Conservation (phyloP, 2,797 vertebrate species). For the Peromyscus attwateri region DNA sequence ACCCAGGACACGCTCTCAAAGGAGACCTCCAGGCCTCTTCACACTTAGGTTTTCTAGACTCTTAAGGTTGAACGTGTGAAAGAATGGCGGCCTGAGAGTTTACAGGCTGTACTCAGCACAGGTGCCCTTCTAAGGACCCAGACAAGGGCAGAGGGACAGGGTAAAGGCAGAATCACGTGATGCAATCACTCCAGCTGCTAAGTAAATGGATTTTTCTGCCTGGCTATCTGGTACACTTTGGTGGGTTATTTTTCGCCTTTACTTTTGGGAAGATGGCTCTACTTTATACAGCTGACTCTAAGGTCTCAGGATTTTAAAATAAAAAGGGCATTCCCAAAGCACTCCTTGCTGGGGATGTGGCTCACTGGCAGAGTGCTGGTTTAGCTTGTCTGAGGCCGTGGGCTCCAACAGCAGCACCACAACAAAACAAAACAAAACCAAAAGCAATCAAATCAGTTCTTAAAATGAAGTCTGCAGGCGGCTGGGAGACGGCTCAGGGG, state of each 20-base stretch:
- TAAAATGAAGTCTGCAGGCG: not conserved
- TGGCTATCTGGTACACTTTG: not conserved
- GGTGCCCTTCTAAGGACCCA: not conserved
- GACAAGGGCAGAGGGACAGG: not conserved
- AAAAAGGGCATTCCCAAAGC: slow-evolving; percentile 28
- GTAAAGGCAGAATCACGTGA: not conserved
- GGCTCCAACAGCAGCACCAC: not conserved
- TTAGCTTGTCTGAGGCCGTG: not conserved
- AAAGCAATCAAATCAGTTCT: not conserved
- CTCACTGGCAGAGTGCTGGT: too few species aligned
- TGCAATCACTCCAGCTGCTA: slow-evolving; percentile 34
- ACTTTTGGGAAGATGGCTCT: slow-evolving; percentile 57
- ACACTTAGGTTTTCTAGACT: slow-evolving; percentile 62
- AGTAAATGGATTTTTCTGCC: slow-evolving; percentile 64
- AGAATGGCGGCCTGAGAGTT: slow-evolving; percentile 55
- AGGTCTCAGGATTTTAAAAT: not conserved
- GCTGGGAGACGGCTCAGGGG: not conserved
- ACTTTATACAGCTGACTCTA: slow-evolving; percentile 12
- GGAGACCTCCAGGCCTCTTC: slow-evolving; percentile 10
- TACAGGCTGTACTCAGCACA: not conserved
- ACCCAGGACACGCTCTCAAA: not conserved
- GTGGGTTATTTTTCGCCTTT: slow-evolving; percentile 23
- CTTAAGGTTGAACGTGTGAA: slow-evolving; percentile 37
- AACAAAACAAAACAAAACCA: not conserved
- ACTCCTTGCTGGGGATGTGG: not conserved